A percentile compares a stretch with the other conserved stretches of the same genome.
Evolutionary conservation across 2,888 invertebrate species (phyloP).

Genomic region (Mesorhabditis sp.): DNA sequence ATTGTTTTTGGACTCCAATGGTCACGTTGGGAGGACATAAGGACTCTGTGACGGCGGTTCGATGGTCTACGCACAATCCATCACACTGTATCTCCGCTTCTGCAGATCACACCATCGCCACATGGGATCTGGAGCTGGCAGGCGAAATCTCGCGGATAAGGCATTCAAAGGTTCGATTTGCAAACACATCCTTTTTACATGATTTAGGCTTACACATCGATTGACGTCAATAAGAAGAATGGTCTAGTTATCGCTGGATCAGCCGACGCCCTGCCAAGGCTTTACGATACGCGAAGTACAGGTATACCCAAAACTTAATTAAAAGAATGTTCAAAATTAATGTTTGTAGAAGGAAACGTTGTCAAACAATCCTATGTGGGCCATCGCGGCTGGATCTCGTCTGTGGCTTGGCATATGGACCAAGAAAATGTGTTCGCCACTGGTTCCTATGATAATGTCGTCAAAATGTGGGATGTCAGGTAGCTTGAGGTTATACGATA

Average conservation of each 20-base stretch:
- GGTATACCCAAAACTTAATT: slow-evolving; percentile 49
- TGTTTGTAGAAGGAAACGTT: slow-evolving; percentile 65
- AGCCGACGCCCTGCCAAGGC: slow-evolving; percentile 81
- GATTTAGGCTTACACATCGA: slow-evolving; percentile 78
- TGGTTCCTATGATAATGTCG: slow-evolving; percentile 81
- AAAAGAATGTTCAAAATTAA: background rate
- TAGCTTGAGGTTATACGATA: slow-evolving; percentile 15
- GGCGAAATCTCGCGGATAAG: slow-evolving; percentile 33
- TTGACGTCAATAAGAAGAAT: slow-evolving; percentile 77
- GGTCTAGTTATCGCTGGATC: slow-evolving; percentile 77
- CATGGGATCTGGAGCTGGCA: slow-evolving; percentile 76
- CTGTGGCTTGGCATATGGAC: slow-evolving; percentile 81
- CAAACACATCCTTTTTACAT: background rate
- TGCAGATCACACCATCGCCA: slow-evolving; percentile 89
- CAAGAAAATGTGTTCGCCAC: slow-evolving; percentile 83
- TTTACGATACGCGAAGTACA: slow-evolving; percentile 84
- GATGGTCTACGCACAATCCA: slow-evolving; percentile 74
- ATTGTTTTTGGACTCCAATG: slow-evolving; percentile 65
- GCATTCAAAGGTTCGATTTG: background rate
- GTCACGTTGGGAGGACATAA: slow-evolving; percentile 86
- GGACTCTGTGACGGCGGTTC: slow-evolving; percentile 75
- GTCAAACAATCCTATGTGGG: slow-evolving; percentile 83
- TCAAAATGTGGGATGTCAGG: slow-evolving; percentile 88
- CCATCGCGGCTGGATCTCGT: slow-evolving; percentile 83
- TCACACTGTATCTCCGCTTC: slow-evolving; percentile 77